Evolutionary conservation across 1,140 invertebrate genomes (phyloP), one percentile per base, ranked within the genome.

Genomic region (Dufourea novaeangliae): DNA sequence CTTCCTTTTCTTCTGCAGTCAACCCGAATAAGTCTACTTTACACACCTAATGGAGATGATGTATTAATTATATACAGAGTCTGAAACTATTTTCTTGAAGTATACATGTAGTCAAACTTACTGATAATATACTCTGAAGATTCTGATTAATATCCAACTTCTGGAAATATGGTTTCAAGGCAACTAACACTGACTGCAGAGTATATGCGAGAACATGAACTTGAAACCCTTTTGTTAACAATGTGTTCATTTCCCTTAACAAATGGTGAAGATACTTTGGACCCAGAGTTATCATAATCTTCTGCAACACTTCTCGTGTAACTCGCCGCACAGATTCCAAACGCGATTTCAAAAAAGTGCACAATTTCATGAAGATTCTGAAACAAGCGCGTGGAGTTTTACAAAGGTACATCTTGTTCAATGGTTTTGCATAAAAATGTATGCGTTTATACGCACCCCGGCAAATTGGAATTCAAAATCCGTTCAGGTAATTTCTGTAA

Each of bases 131-230:
- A 74, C 95, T 95, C 54, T 95, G 90, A 17, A 98, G 89, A 88
- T 96, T 97, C 20, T 93, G 82, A 88, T 98, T 96, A 11, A 99
- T 94, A 89, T 98, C 96, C 1, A 93, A 94, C 2, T 95, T 92
- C 86, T 95, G 93, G 57, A 97, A 95, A 39, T 74, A 69, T 20
- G 91, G 88, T 80, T 95, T 95, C 62, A 99, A 89, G 50, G 94
- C 94, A 62, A 94, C 94, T 17, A 99, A 89, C 3, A 99, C 93
- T 0, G 95, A 94, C 90, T 99, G 97, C 5, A 98, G 94, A 0
- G 98, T 98, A 79, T 95, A 98, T 4, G 96, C 96, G 20, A 99
- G 93, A 0, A 99, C 97, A 86, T 99, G 98, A 25, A 98, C 94
- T 94, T 99, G 98, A 88, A 97, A 99, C 12, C 98, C 98, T 90